These are phyloP conservation scores for Nyctalus aviator DNA, from an alignment of 2,797 vertebrate species.

Conservation along the genomic window DNA sequence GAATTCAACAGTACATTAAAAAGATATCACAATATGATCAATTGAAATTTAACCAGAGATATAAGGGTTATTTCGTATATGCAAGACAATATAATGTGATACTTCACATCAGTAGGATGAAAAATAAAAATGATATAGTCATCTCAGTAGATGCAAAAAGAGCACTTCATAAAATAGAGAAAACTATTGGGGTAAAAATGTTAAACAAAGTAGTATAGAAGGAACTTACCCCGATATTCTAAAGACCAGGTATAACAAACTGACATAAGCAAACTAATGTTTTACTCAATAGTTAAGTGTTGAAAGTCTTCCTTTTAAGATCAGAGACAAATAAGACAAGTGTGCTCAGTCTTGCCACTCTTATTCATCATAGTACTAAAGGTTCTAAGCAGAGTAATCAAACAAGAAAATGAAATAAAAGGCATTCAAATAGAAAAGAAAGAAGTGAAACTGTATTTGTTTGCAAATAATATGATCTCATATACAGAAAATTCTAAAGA, in stretches of 20 bases:
- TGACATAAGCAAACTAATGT: neutral
- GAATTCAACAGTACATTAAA: neutral
- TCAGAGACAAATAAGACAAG: neutral
- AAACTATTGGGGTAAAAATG: neutral
- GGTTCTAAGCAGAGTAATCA: neutral
- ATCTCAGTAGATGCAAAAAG: neutral
- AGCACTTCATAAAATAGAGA: neutral
- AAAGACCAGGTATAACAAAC: neutral
- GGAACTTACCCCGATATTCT: neutral
- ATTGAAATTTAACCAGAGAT: neutral
- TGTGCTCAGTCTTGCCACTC: neutral
- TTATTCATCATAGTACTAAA: neutral
- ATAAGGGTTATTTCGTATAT: neutral
- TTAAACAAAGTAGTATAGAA: neutral
- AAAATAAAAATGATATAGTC: neutral
- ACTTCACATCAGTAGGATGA: neutral
- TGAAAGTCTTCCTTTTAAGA: neutral
- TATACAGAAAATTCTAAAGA: neutral
- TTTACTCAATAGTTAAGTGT: neutral
- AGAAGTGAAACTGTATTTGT: neutral
- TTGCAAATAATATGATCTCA: neutral
- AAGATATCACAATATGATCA: neutral
- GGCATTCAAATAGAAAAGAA: neutral
- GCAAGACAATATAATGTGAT: neutral
- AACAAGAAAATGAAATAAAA: neutral